These are phyloP conservation scores for Thunnus thynnus DNA, from an alignment of 2,113 vertebrate genomes.

Conservation along the genomic window DNA sequence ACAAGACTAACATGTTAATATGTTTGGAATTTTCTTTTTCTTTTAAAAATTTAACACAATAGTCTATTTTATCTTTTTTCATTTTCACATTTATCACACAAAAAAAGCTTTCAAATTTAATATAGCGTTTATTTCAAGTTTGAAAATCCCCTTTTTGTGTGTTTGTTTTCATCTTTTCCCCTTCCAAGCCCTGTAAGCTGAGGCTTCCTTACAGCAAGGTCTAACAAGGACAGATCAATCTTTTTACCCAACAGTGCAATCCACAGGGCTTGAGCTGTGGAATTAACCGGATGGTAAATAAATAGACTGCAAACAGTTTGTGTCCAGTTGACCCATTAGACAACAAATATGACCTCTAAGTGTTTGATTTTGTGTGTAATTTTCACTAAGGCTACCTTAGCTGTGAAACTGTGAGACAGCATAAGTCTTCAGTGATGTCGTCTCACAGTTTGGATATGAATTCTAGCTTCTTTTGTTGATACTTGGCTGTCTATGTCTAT, in stretches of 20 bases:
- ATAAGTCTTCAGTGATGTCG: neutral
- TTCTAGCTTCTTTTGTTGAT: no score
- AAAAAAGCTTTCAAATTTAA: neutral
- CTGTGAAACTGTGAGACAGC: neutral
- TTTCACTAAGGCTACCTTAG: neutral
- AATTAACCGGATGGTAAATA: constrained; percentile 56
- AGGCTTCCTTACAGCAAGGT: constrained; percentile 43
- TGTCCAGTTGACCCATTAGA: constrained; percentile 29
- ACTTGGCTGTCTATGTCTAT: neutral
- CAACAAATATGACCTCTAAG: constrained; percentile 36
- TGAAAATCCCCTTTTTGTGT: neutral
- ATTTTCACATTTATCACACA: neutral
- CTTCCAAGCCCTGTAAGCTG: neutral
- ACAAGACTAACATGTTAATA: neutral
- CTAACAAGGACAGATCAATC: constrained; percentile 52
- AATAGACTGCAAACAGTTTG: constrained; percentile 38
- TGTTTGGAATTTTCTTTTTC: no score
- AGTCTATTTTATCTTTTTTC: neutral
- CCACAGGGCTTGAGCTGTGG: constrained; percentile 15
- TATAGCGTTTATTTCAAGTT: neutral
- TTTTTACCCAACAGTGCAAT: constrained; percentile 26
- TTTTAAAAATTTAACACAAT: neutral
- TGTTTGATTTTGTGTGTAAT: neutral
- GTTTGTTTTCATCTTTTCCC: neutral
- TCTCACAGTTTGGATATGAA: neutral